Evolutionary conservation across 2,888 invertebrate genomes (phyloP), one percentile per base, ranked within the genome.

Genomic region (Drepanosiphum platanoidis): DNA sequence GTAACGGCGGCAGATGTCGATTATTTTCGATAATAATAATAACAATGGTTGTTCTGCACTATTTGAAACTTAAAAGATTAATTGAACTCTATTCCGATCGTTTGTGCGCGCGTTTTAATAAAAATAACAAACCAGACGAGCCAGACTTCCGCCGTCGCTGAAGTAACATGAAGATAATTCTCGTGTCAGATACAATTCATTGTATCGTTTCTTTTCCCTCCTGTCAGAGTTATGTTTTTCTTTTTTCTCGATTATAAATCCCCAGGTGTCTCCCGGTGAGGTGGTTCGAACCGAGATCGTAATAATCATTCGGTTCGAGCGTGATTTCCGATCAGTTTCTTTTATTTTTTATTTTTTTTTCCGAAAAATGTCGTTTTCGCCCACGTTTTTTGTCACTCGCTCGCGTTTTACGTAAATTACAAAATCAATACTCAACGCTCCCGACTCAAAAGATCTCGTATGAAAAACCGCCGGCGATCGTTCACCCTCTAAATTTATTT

Each of bases 1-100:
- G 98, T 97, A 92, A 90, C 90, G 88, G 18, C 13, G 32, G 9
- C 46, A 78, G n/a, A n/a, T n/a, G n/a, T 64, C 39, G 64, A 4
- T 27, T 46, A 36, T 46, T 34, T 80, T 70, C 18, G 22, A 18
- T n/a, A 36, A 34, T 18, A 32, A 34, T 22, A 7, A 34, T n/a
- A 80, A 18, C 13, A 46, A 79, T 27, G 32, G 18, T 52, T n/a
- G 27, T 27, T 27, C 8, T 39, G 8, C 64, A 30, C 61, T 0
- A 18, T 39, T 80, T 1, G 36, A 36, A 58, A 36, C 9, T n/a
- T 52, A 42, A 39, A 82, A 36, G 81, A 81, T 81, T 81, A 81
- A 71, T 82, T n/a, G 39, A 72, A 58, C 13, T 32, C 39, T n/a
- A n/a, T 39, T 1, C 5, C n/a, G 32, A 18, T 8, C 46, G 34